Conservation (phyloP, 2,888 invertebrate species). For the Dichetophora obliterata region DNA sequence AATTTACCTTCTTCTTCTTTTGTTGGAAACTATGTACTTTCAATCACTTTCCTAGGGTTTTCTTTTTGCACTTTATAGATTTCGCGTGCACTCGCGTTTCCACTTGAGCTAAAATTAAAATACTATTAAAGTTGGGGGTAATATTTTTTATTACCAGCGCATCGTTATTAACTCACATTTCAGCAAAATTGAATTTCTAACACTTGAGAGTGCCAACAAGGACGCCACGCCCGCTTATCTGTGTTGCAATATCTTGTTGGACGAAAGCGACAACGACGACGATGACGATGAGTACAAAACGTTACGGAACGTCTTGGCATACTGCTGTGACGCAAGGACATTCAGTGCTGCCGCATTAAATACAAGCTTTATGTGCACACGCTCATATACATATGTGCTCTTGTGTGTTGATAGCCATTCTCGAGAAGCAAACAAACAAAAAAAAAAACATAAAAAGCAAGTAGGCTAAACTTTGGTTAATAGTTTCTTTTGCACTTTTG, state of each 20-base stretch:
- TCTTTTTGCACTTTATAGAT: slow-evolving; percentile 2
- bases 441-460: too few species aligned
- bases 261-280: neutral
- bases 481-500: slow-evolving; percentile 36
- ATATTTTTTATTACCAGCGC: slow-evolving; percentile 21
- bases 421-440: too few species aligned
- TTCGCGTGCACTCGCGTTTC: slow-evolving; percentile 24
- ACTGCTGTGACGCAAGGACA: slow-evolving; percentile 28
- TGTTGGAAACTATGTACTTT: neutral
- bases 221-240: slow-evolving; percentile 30
- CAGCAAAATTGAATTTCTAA: slow-evolving; percentile 33
- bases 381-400: too few species aligned
- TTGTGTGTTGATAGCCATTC: too few species aligned
- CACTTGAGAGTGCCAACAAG: slow-evolving; percentile 7
- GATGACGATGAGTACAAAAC: neutral
- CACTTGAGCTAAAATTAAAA: slow-evolving; percentile 28
- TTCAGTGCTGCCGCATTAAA: slow-evolving; percentile 6
- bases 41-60: neutral
- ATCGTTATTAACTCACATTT: slow-evolving; percentile 28
- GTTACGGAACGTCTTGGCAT: neutral
- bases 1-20: too few species aligned
- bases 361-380: neutral
- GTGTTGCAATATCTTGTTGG: slow-evolving; percentile 29
- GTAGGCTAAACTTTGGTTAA: too few species aligned
- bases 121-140: slow-evolving; percentile 12